phyloP scores from a whole-genome alignment of 2,888 invertebrate genomes.

The Fragum whitleyi region DNA sequence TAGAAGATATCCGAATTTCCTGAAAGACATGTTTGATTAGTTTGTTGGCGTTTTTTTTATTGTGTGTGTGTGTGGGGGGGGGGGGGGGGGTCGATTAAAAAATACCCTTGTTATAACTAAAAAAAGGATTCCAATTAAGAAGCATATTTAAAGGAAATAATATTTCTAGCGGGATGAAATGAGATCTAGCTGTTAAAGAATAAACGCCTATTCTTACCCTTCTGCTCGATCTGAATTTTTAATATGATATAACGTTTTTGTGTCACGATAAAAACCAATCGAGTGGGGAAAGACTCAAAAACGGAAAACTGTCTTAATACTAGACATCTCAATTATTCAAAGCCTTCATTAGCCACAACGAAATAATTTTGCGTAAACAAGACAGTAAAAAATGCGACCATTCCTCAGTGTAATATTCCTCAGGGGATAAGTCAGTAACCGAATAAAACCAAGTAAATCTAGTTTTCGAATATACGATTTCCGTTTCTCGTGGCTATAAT shows the following conservation, averaged over 20 bases:
- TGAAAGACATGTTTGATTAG: not conserved
- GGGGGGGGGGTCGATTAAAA: no score
- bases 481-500: not conserved
- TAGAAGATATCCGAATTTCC: not conserved
- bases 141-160: no score
- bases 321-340: slow-evolving; percentile 29
- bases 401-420: not conserved
- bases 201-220: no score
- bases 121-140: no score
- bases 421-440: slow-evolving; percentile 5
- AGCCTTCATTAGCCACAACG: slow-evolving; percentile 22
- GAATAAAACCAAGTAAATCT: slow-evolving; percentile 9
- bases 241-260: not conserved
- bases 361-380: slow-evolving; percentile 27
- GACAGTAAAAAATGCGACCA: slow-evolving; percentile 9
- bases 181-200: no score
- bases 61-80: no score
- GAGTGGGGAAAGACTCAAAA: slow-evolving; percentile 2
- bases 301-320: slow-evolving; percentile 26
- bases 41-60: not conserved
- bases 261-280: not conserved
- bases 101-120: no score
- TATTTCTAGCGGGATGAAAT: no score
- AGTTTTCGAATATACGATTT: not conserved
- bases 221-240: not conserved